Conservation (phyloP, 1,140 invertebrate species). For the Eufriesea mexicana region DNA sequence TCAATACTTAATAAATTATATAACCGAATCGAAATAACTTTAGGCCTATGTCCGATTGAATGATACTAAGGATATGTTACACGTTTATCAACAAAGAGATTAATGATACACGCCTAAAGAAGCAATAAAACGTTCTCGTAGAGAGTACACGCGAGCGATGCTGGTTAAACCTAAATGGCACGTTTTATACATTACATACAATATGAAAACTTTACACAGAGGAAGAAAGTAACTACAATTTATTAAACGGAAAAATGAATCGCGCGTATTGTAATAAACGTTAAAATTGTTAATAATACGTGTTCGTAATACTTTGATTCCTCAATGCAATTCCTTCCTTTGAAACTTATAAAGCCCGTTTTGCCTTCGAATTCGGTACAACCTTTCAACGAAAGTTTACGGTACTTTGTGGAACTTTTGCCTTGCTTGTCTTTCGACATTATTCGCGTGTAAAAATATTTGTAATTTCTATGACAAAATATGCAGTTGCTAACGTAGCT, state of each 20-base stretch:
- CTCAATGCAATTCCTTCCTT: constrained; percentile 34
- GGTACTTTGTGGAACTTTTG: constrained; percentile 56
- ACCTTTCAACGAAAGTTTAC: constrained; percentile 37
- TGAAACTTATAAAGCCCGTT: constrained; percentile 4
- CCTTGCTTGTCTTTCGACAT: constrained; percentile 52
- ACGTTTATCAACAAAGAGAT: constrained; percentile 18
- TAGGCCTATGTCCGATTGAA: background rate
- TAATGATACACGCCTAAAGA: constrained; percentile 14
- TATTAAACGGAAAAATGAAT: constrained; percentile 46
- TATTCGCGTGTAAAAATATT: constrained; percentile 75
- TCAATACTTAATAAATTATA: constrained; percentile 9
- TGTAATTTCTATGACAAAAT: constrained; percentile 71
- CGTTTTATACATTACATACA: constrained; percentile 67
- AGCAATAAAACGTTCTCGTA: constrained; percentile 15
- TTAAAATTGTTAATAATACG: constrained; percentile 69
- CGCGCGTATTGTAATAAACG: constrained; percentile 22
- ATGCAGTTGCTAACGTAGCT: constrained; percentile 54
- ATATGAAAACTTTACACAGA: constrained; percentile 50
- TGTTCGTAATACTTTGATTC: constrained; percentile 72
- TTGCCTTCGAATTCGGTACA: background rate
- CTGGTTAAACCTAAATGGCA: constrained; percentile 74
- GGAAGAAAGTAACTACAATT: constrained; percentile 47
- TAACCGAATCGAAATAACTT: constrained; percentile 10
- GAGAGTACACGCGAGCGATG: constrained; percentile 38
- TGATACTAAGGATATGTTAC: constrained; percentile 34